Evolutionary conservation across 2,888 invertebrate species (phyloP), one percentile per base, ranked within the genome.

Genomic region (Agrypnus murinus): DNA sequence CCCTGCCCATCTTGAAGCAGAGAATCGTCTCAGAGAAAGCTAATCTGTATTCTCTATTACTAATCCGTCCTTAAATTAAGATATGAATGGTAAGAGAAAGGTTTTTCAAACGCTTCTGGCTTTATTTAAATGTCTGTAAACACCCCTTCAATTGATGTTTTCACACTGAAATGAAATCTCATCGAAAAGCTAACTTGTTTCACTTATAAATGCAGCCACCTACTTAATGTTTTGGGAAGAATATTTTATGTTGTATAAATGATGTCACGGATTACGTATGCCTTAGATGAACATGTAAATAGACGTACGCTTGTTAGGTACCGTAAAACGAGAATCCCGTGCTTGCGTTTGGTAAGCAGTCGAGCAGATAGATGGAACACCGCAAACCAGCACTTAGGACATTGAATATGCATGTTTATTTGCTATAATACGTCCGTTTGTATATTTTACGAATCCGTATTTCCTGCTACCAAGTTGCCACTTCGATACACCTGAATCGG

Each of bases 371-470:
- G 53, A 71, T 57, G 71, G 57, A 63, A 62, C 65, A 67, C 71
- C 67, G 58, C 67, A 71, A 67, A 71, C 71, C 71, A 71, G 66
- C 71, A 71, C 67, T 71, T 67, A 67, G 66, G 48, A 63, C 71
- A 71, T 71, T 63, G 67, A 63, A 71, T 71, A 71, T 71, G 66
- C 63, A 71, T 67, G 67, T 63, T 63, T 64, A 71, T 66, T 63
- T 70, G 46, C 65, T 60, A 65, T 70, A 70, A 70, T 70, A 65
- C 65, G 65, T 70, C 70, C 65, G 62, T 70, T 62, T 65, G 65
- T 70, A 70, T 62, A 65, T 70, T 70, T 65, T 45, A 65, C 59
- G 65, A 70, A 65, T 65, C 43, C 46, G 34, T 46, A 34, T 55
- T 70, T 62, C 31, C 55, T 15, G 48, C 46, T 45, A n/a, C 25